phyloP scores from a whole-genome alignment of 2,888 invertebrate genomes.

The Cremastinae sp. region DNA sequence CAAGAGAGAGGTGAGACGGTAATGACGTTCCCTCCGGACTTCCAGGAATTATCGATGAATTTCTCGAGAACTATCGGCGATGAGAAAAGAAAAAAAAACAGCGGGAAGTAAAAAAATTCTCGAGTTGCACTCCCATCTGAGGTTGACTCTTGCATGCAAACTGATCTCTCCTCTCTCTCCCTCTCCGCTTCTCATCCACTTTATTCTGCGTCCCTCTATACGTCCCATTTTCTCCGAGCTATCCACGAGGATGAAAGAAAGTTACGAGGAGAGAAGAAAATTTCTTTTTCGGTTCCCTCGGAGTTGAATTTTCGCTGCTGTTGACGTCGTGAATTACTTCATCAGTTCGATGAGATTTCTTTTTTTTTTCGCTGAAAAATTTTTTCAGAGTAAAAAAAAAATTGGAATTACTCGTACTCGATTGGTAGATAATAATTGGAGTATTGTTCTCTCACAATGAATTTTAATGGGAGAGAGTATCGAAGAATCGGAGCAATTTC shows the following conservation, averaged over 20 bases:
- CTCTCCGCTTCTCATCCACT: slow-evolving; percentile 3
- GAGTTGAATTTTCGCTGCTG: slow-evolving; percentile 22
- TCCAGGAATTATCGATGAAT: slow-evolving; percentile 61
- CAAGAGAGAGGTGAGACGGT: slow-evolving; percentile 32
- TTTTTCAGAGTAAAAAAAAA: not conserved
- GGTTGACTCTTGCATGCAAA: slow-evolving; percentile 1
- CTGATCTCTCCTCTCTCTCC: slow-evolving; percentile 1
- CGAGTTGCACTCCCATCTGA: not conserved
- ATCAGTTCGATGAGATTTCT: slow-evolving; percentile 13
- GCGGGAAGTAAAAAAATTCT: not conserved
- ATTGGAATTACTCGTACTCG: not conserved
- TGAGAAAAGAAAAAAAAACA: slow-evolving; percentile 26
- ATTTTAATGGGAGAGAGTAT: not conserved
- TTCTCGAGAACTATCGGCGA: slow-evolving; percentile 36
- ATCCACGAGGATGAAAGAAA: slow-evolving; percentile 3
- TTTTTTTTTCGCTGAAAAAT: slow-evolving; percentile 1
- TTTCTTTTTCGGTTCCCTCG: slow-evolving; percentile 1
- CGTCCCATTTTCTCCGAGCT: slow-evolving; percentile 9
- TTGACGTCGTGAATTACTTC: slow-evolving; percentile 28
- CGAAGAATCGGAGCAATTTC: slow-evolving; percentile 8
- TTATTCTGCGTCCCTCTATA: not conserved
- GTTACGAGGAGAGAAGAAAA: not conserved
- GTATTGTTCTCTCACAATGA: slow-evolving; percentile 40
- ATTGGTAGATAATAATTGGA: slow-evolving; percentile 31
- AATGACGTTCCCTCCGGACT: slow-evolving; percentile 53